A percentile compares a stretch with the other conserved stretches of the same genome.
phyloP scores from a whole-genome alignment of 1,140 invertebrate species.

The Drosophila takahashii region DNA sequence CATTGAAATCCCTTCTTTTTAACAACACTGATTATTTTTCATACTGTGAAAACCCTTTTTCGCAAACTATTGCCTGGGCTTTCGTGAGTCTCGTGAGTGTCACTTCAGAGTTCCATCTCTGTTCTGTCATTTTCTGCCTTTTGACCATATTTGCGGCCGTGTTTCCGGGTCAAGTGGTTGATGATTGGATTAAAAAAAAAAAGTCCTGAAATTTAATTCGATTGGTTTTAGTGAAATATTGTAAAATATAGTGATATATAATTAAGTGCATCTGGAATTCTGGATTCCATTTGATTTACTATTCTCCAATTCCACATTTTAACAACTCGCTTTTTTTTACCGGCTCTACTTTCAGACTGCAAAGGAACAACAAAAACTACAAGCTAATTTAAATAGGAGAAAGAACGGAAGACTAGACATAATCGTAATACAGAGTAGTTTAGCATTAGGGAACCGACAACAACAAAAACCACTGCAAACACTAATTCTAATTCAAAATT shows the following conservation, averaged over 20 bases:
- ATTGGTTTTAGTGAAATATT: background rate
- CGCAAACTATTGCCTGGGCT: too few species aligned
- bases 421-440: constrained; percentile 54
- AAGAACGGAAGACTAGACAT: constrained; percentile 78
- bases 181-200: background rate
- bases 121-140: too few species aligned
- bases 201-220: background rate
- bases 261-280: background rate
- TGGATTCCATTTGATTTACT: background rate
- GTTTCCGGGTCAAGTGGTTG: background rate
- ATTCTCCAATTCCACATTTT: background rate
- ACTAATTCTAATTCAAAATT: constrained; percentile 18
- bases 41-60: background rate
- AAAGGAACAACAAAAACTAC: constrained; percentile 72
- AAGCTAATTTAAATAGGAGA: constrained; percentile 68
- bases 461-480: constrained; percentile 22
- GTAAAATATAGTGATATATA: too few species aligned
- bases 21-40: too few species aligned
- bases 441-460: constrained; percentile 37
- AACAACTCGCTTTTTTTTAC: too few species aligned
- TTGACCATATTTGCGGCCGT: background rate
- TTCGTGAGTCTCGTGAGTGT: background rate
- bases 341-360: constrained; percentile 57
- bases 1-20: background rate
- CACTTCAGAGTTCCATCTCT: background rate